A percentile compares a stretch with the other conserved stretches of the same genome.
phyloP scores from a whole-genome alignment of 2,888 invertebrate species.

The Actias luna region DNA sequence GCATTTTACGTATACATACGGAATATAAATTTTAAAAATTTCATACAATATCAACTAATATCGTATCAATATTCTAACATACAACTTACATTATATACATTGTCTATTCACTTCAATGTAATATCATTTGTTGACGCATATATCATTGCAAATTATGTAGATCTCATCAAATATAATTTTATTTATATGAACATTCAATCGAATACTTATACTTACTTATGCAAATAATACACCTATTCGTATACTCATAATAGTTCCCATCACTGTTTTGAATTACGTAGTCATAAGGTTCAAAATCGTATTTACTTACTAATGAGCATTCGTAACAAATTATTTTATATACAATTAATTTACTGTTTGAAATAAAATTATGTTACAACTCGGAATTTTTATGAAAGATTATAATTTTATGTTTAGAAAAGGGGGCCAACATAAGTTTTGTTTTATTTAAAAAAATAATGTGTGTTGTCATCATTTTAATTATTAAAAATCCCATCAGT shows the following conservation, averaged over 20 bases:
- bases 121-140: not conserved
- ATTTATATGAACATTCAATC: constrained; percentile 11
- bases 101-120: not conserved
- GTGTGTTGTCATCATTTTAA: not conserved
- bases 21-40: constrained; percentile 4
- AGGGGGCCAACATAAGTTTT: constrained; percentile 34
- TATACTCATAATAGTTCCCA: not conserved
- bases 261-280: not conserved
- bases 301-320: not conserved
- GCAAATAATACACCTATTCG: not conserved
- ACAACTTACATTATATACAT: not conserved
- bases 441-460: not conserved
- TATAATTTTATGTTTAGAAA: constrained; percentile 18
- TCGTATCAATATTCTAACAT: constrained; percentile 3
- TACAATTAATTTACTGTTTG: not conserved
- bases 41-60: not conserved
- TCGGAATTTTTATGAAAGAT: not conserved
- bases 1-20: not conserved
- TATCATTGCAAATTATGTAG: not conserved
- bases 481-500: constrained; percentile 6
- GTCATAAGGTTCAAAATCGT: not conserved
- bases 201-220: constrained; percentile 2
- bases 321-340: not conserved
- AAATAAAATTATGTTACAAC: not conserved
- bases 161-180: not conserved